These are phyloP conservation scores for Eledona agricola DNA, from an alignment of 2,888 invertebrate genomes.

Conservation along the genomic window DNA sequence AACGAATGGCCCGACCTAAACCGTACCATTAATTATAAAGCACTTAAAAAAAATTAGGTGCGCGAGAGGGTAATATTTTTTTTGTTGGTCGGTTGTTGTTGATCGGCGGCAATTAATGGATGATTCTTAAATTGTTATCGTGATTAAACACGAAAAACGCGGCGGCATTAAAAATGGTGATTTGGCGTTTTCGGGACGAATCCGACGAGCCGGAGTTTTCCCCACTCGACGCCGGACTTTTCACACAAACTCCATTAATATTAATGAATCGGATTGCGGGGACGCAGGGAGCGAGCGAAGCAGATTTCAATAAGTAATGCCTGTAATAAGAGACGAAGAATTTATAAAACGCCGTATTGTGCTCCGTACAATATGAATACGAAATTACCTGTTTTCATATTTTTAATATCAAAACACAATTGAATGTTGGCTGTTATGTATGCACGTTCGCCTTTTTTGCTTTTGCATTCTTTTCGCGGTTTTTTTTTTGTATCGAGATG, in stretches of 20 bases:
- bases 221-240: constrained; percentile 8
- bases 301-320: constrained; percentile 52
- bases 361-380: constrained; percentile 59
- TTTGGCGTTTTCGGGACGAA: constrained; percentile 46
- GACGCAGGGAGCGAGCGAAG: too few species aligned
- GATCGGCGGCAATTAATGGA: constrained; percentile 30
- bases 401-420: constrained; percentile 60
- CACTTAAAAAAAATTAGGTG: constrained; percentile 35
- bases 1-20: constrained; percentile 45
- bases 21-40: constrained; percentile 50
- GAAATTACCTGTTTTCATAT: constrained; percentile 59
- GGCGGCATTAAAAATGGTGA: constrained; percentile 53
- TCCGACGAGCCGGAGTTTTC: constrained; percentile 7
- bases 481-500: too few species aligned
- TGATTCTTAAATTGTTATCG: constrained; percentile 33
- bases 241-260: too few species aligned
- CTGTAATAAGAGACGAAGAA: constrained; percentile 50
- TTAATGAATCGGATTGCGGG: constrained; percentile 39
- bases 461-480: constrained; percentile 20
- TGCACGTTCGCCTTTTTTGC: constrained; percentile 48
- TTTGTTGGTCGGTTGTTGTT: too few species aligned
- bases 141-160: constrained; percentile 32
- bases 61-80: constrained; percentile 24
- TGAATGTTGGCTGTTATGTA: constrained; percentile 56
- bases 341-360: constrained; percentile 56